Conservation (phyloP, 2,888 invertebrate species). For the Chloroclystis v-ata region DNA sequence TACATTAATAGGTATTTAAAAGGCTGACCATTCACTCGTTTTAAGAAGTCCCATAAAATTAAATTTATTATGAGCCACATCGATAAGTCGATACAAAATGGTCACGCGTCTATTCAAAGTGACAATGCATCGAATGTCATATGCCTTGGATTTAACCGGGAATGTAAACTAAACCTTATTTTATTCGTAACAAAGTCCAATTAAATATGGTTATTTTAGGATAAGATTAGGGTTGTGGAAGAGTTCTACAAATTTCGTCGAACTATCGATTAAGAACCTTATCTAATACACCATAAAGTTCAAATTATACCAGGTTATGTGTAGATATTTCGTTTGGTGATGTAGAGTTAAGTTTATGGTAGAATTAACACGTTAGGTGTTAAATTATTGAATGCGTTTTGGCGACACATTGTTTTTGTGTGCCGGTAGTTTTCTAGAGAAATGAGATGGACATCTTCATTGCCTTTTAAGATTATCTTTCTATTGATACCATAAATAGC, state of each 20-base stretch:
- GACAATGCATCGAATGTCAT: constrained; percentile 36
- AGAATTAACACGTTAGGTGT: constrained; percentile 51
- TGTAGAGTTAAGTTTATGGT: neutral
- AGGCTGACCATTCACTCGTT: constrained; percentile 48
- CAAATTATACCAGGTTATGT: too few species aligned
- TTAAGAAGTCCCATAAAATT: constrained; percentile 59
- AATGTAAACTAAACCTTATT: constrained; percentile 4
- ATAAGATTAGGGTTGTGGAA: constrained; percentile 13
- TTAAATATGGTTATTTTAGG: neutral
- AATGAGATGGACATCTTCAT: constrained; percentile 29
- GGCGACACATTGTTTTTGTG: constrained; percentile 37
- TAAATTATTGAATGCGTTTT: constrained; percentile 43
- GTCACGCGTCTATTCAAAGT: constrained; percentile 33
- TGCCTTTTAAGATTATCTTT: constrained; percentile 15
- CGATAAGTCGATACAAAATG: constrained; percentile 49
- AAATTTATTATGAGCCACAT: constrained; percentile 65
- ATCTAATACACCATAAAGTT: too few species aligned
- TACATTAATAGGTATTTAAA: constrained; percentile 37
- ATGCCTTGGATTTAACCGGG: constrained; percentile 25
- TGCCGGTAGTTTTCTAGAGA: constrained; percentile 35
- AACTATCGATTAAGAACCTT: constrained; percentile 8
- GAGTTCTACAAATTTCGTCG: neutral
- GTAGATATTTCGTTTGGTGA: neutral
- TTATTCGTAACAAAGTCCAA: neutral
- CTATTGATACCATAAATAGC: neutral